phyloP scores from a whole-genome alignment of 2,888 invertebrate species.

The Listrodromus nycthemerus region DNA sequence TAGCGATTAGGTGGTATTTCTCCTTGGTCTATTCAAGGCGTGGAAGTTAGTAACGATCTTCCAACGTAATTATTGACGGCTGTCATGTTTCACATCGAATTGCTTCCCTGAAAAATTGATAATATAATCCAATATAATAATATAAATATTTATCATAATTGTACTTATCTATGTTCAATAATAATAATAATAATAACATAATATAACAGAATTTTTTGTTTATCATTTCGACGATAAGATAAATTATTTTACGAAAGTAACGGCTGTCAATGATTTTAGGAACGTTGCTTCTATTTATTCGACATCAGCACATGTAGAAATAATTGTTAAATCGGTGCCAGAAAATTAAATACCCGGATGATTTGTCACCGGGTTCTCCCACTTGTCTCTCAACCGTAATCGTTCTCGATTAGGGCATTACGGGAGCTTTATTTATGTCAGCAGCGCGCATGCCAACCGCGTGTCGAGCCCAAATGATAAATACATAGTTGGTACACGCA shows the following conservation, averaged over 20 bases:
- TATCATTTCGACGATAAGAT: not conserved
- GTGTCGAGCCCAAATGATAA: conserved; percentile 4
- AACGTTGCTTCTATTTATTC: too few relatives aligned
- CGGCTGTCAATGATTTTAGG: too few relatives aligned
- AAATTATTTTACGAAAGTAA: not conserved
- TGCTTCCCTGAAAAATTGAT: too few relatives aligned
- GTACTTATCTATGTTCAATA: too few relatives aligned
- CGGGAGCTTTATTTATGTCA: conserved; percentile 20
- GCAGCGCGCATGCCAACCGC: not conserved
- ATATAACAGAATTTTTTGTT: too few relatives aligned
- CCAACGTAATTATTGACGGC: too few relatives aligned
- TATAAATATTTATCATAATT: too few relatives aligned
- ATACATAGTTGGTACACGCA: not conserved
- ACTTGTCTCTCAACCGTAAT: not conserved
- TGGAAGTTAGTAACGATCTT: too few relatives aligned
- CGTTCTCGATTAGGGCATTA: conserved; percentile 18
- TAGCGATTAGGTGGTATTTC: not conserved
- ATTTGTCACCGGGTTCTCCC: not conserved
- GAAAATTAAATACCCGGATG: conserved; percentile 10
- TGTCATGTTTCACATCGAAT: too few relatives aligned
- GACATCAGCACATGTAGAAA: not conserved
- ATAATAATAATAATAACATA: too few relatives aligned
- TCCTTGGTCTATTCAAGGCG: not conserved
- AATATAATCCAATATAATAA: too few relatives aligned
- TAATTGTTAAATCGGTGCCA: not conserved